Conservation (phyloP, 2,113 vertebrate species). For the Carollia perspicillata region DNA sequence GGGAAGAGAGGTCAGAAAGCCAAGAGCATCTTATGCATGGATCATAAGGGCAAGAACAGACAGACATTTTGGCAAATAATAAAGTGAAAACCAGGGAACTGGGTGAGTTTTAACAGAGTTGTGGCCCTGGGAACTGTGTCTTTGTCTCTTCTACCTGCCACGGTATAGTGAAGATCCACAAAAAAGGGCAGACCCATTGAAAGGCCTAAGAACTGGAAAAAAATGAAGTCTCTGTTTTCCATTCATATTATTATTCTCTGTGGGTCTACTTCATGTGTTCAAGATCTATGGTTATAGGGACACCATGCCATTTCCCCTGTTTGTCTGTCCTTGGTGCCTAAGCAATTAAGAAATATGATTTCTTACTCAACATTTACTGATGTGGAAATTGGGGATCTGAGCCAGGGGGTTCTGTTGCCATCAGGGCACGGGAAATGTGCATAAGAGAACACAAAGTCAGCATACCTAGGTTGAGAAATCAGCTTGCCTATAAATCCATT, state of each 20-base stretch:
- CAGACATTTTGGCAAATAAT: neutral
- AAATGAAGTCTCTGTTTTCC: neutral
- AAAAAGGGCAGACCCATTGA: too few relatives aligned
- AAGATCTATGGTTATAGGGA: neutral
- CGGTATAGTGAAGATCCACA: accelerated
- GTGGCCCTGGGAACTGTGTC: neutral
- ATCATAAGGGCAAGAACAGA: neutral
- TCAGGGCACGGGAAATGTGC: neutral
- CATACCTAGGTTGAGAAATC: constrained; percentile 17
- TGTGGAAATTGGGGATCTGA: constrained; percentile 13
- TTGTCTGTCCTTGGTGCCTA: neutral
- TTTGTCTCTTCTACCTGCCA: neutral
- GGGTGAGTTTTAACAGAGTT: neutral
- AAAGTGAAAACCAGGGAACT: neutral
- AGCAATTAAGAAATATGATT: constrained; percentile 14
- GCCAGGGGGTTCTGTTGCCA: neutral
- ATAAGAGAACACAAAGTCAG: neutral
- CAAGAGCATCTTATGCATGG: accelerated
- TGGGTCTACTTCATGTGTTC: neutral
- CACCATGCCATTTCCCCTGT: neutral
- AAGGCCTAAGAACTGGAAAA: too few relatives aligned
- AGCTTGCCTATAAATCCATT: neutral
- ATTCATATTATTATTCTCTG: neutral
- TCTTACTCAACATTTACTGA: constrained; percentile 20
- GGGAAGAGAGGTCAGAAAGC: neutral